A percentile compares a stretch with the other conserved stretches of the same genome.
Conservation (phyloP, 2,888 invertebrate genomes). For the Hypena proboscidalis region DNA sequence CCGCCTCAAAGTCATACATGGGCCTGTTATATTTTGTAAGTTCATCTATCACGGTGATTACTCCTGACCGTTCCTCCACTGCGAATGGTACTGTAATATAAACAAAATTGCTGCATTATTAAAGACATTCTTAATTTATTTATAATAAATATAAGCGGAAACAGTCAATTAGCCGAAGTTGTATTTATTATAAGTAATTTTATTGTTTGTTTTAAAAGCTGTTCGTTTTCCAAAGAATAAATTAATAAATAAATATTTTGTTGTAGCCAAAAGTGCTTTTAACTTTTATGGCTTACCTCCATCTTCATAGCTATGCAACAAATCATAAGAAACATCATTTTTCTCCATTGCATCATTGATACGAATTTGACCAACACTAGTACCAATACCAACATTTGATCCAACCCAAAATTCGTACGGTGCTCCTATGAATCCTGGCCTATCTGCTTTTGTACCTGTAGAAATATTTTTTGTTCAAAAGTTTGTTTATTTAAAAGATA, state of each 20-base stretch:
- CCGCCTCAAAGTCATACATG: constrained; percentile 92
- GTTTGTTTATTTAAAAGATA: no score
- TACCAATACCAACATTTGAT: constrained; percentile 92
- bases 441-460: constrained; percentile 81
- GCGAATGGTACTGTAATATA: constrained; percentile 94
- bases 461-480: constrained; percentile 29
- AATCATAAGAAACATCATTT: constrained; percentile 89
- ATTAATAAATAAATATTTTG: no score
- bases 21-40: constrained; percentile 88
- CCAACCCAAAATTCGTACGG: constrained; percentile 97
- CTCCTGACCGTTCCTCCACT: constrained; percentile 94
- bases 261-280: no score
- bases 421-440: constrained; percentile 92
- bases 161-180: no score
- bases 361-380: constrained; percentile 93
- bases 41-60: constrained; percentile 93
- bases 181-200: no score
- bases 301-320: constrained; percentile 93
- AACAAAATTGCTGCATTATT: constrained; percentile 8
- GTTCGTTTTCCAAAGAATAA: no score
- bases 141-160: no score
- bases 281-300: constrained; percentile 86
- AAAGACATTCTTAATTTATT: neutral
- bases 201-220: no score
- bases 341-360: constrained; percentile 89